Conservation (phyloP, 2,888 invertebrate genomes). For the Hanleya hanleyi region DNA sequence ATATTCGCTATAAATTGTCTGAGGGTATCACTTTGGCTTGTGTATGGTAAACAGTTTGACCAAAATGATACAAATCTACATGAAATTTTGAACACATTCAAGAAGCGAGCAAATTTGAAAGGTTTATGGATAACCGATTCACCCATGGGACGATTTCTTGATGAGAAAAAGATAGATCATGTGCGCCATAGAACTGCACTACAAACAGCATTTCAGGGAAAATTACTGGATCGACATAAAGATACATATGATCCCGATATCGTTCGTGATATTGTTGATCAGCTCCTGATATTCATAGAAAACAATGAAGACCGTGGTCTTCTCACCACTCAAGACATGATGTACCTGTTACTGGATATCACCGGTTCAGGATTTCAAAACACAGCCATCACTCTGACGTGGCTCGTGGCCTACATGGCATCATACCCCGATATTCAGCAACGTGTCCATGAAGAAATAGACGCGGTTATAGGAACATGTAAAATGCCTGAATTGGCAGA, state of each 20-base stretch:
- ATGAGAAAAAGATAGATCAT: slow-evolving; percentile 3
- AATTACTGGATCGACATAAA: slow-evolving; percentile 58
- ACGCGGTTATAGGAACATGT: slow-evolving; percentile 52
- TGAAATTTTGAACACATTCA: slow-evolving; percentile 48
- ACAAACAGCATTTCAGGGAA: slow-evolving; percentile 47
- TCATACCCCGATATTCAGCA: slow-evolving; percentile 51
- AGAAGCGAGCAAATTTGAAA: slow-evolving; percentile 31
- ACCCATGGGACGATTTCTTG: slow-evolving; percentile 1
- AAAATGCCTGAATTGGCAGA: slow-evolving; percentile 52
- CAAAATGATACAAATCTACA: slow-evolving; percentile 44
- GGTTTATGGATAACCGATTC: slow-evolving; percentile 6
- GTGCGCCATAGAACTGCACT: slow-evolving; percentile 39
- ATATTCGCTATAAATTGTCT: slow-evolving; percentile 50
- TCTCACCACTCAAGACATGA: slow-evolving; percentile 52
- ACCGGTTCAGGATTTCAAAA: slow-evolving; percentile 50
- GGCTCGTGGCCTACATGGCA: slow-evolving; percentile 58
- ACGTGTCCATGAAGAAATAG: slow-evolving; percentile 52
- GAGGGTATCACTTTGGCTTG: slow-evolving; percentile 49
- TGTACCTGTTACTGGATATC: slow-evolving; percentile 52
- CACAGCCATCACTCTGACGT: slow-evolving; percentile 44
- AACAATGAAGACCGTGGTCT: slow-evolving; percentile 51
- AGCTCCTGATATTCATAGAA: slow-evolving; percentile 56
- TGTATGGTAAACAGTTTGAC: slow-evolving; percentile 54
- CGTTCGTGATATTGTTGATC: slow-evolving; percentile 54
- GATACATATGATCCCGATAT: slow-evolving; percentile 55